Percentiles rank a stretch among this genome's conserved stretches.
These are phyloP conservation scores for Dermatophagoides farinae DNA, from an alignment of 1,140 invertebrate genomes.

Conservation along the genomic window DNA sequence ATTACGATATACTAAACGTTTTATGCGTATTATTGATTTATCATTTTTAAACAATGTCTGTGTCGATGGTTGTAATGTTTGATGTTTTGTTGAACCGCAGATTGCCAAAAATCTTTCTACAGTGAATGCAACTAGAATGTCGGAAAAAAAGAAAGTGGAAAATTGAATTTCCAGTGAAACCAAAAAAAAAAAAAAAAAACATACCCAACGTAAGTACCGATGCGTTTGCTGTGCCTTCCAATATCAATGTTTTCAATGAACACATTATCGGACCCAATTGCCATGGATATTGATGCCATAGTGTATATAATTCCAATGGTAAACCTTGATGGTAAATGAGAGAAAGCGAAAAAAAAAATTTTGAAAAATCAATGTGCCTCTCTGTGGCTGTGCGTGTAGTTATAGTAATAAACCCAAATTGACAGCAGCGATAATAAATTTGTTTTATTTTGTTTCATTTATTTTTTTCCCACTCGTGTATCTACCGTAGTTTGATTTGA, in stretches of 20 bases:
- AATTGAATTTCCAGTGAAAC: not conserved
- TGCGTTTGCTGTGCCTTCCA: conserved; percentile 65
- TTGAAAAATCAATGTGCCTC: not conserved
- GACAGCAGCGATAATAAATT: too few species aligned
- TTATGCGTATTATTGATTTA: conserved; percentile 31
- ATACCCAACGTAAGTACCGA: conserved; percentile 28
- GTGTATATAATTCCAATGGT: conserved; percentile 62
- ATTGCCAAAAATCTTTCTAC: conserved; percentile 53
- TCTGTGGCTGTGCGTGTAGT: too few species aligned
- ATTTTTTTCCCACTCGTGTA: too few species aligned
- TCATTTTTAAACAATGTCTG: not conserved
- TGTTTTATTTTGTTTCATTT: too few species aligned
- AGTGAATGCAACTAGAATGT: conserved; percentile 18
- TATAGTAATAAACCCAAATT: too few species aligned
- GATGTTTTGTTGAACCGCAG: conserved; percentile 56
- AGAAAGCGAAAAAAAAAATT: not conserved
- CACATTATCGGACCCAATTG: conserved; percentile 55
- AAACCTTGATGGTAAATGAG: conserved; percentile 38
- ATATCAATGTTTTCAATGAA: conserved; percentile 58
- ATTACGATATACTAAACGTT: conserved; percentile 54
- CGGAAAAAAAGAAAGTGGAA: not conserved
- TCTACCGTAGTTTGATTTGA: too few species aligned
- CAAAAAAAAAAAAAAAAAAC: not conserved
- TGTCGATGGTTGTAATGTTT: conserved; percentile 23
- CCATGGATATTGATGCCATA: conserved; percentile 88